Conservation (phyloP, 1,140 invertebrate genomes). For the Apis cerana region DNA sequence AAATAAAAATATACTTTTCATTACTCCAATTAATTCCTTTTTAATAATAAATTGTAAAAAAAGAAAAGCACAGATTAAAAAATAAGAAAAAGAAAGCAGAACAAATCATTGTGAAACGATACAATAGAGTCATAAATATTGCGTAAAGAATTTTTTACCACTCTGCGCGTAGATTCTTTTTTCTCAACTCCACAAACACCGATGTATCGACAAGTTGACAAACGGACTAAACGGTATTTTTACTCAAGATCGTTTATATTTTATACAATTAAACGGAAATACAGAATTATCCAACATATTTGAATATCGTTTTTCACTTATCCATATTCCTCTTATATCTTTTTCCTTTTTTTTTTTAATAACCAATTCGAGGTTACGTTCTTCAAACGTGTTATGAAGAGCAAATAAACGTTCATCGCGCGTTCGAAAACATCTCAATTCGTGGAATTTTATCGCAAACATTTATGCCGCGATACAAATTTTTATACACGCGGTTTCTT, state of each 20-base stretch:
- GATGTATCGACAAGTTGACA: too few relatives aligned
- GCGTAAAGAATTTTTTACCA: too few relatives aligned
- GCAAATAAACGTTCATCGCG: constrained; percentile 7
- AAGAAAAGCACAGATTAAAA: too few relatives aligned
- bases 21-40: too few relatives aligned
- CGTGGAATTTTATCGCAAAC: constrained; percentile 18
- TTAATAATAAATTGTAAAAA: too few relatives aligned
- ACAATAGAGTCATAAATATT: too few relatives aligned
- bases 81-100: too few relatives aligned
- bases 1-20: too few relatives aligned
- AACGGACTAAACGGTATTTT: too few relatives aligned
- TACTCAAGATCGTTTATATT: not conserved
- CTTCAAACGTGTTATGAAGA: not conserved
- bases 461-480: not conserved
- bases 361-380: constrained; percentile 2
- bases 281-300: not conserved
- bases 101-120: too few relatives aligned
- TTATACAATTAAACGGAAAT: not conserved
- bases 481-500: not conserved
- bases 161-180: too few relatives aligned
- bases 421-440: not conserved
- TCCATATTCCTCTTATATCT: not conserved
- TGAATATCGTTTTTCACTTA: not conserved
- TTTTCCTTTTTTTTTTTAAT: not conserved
- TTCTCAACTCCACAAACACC: too few relatives aligned